Evolutionary conservation across 2,888 invertebrate genomes (phyloP).

Genomic region (Amphimallon solstitiale): DNA sequence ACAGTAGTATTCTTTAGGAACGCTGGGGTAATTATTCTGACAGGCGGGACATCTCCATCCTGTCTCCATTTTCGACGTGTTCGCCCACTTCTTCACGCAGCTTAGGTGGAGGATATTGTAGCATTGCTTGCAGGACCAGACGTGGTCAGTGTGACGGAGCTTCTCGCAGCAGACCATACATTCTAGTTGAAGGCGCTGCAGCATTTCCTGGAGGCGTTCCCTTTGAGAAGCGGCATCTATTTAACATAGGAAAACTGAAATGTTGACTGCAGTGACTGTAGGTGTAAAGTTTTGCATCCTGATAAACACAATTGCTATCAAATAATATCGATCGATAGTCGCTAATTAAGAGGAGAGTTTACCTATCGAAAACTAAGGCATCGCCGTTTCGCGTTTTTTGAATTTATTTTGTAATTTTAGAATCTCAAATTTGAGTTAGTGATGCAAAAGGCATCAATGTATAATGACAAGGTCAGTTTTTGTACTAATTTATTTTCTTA

Average conservation of each 20-base stretch:
- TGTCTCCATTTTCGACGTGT: constrained; percentile 77
- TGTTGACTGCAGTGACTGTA: too few relatives aligned
- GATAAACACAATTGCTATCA: too few relatives aligned
- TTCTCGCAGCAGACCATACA: constrained; percentile 95
- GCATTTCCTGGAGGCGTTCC: constrained; percentile 84
- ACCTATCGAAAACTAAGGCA: too few relatives aligned
- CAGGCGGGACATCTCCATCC: constrained; percentile 98
- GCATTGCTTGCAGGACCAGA: constrained; percentile 93
- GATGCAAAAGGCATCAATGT: too few relatives aligned
- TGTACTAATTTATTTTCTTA: too few relatives aligned
- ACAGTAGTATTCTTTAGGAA: constrained; percentile 87
- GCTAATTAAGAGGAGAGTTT: too few relatives aligned
- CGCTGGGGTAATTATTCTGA: constrained; percentile 78
- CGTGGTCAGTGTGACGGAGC: constrained; percentile 80
- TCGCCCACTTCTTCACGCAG: constrained; percentile 93
- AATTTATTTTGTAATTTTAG: too few relatives aligned
- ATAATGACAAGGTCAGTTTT: too few relatives aligned
- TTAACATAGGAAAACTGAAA: constrained; percentile 48
- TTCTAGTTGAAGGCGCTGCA: constrained; percentile 84
- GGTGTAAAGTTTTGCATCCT: too few relatives aligned
- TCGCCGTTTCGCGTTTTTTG: too few relatives aligned
- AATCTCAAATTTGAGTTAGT: too few relatives aligned
- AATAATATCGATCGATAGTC: too few relatives aligned
- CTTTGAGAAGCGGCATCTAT: constrained; percentile 77
- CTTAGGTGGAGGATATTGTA: constrained; percentile 92